Conservation (phyloP, 2,888 invertebrate species). For the Busseola fusca region DNA sequence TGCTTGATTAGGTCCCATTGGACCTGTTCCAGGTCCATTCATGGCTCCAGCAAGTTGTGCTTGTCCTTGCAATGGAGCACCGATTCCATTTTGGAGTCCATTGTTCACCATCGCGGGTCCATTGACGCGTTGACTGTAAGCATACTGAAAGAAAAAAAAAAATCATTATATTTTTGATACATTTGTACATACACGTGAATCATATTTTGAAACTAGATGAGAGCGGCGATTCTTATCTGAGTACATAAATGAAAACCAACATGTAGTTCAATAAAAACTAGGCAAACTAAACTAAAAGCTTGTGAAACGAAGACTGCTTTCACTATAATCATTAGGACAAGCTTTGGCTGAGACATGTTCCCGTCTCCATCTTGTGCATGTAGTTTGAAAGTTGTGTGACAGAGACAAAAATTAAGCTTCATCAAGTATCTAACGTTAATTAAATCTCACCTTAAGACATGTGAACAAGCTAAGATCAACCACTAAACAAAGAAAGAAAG, state of each 20-base stretch:
- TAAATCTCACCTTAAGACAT: neutral
- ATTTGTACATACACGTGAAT: no score
- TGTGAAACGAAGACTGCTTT: neutral
- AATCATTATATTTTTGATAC: no score
- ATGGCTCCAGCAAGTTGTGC: neutral
- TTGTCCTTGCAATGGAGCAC: constrained; percentile 5
- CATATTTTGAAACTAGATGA: neutral
- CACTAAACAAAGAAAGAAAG: neutral
- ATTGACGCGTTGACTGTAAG: constrained; percentile 23
- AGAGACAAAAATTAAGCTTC: neutral
- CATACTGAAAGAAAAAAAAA: constrained; percentile 39
- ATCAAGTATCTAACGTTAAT: neutral
- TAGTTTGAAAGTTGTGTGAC: neutral
- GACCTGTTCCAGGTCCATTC: constrained; percentile 4
- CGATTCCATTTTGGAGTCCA: constrained; percentile 10
- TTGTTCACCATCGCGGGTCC: constrained; percentile 23
- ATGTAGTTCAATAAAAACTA: neutral
- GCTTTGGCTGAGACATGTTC: neutral
- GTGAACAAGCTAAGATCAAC: neutral
- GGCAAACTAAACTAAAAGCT: neutral
- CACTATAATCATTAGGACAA: no score
- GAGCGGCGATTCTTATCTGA: neutral
- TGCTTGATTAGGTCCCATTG: constrained; percentile 32
- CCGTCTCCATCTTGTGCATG: neutral
- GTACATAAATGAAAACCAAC: neutral